Evolutionary conservation across 2,113 vertebrate genomes (phyloP).

Genomic region (Apodemus speciosus): DNA sequence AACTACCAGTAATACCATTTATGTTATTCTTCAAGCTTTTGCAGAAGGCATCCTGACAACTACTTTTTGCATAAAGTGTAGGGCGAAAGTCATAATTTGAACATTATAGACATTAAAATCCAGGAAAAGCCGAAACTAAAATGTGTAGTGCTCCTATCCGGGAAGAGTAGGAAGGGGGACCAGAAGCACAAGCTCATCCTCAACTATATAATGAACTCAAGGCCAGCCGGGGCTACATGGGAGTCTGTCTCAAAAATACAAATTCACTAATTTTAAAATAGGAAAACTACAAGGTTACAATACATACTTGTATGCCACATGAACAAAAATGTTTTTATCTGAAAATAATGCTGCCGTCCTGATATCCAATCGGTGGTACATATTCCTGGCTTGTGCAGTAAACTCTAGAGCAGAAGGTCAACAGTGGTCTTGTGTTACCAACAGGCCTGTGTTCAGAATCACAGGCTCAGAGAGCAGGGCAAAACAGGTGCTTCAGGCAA

Average conservation of each 20-base stretch:
- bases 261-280: neutral
- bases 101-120: neutral
- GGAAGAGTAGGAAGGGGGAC: neutral
- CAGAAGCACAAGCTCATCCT: neutral
- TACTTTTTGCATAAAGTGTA: slow-evolving; percentile 11
- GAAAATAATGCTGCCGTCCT: neutral
- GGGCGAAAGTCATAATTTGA: neutral
- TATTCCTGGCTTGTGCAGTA: neutral
- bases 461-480: neutral
- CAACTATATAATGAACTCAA: neutral
- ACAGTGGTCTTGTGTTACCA: neutral
- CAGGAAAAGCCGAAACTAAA: neutral
- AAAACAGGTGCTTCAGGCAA: neutral
- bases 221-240: neutral
- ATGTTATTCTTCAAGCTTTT: slow-evolving; percentile 19
- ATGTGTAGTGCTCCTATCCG: neutral
- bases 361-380: slow-evolving; percentile 2
- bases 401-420: slow-evolving; percentile 27
- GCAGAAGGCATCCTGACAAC: neutral
- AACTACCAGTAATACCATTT: neutral
- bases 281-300: neutral
- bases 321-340: neutral
- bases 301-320: neutral
- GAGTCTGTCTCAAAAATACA: neutral
- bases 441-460: neutral